Evolutionary conservation across 2,113 vertebrate genomes (phyloP), one percentile per base, ranked within the genome.

Genomic region (Gymnobelideus leadbeateri): DNA sequence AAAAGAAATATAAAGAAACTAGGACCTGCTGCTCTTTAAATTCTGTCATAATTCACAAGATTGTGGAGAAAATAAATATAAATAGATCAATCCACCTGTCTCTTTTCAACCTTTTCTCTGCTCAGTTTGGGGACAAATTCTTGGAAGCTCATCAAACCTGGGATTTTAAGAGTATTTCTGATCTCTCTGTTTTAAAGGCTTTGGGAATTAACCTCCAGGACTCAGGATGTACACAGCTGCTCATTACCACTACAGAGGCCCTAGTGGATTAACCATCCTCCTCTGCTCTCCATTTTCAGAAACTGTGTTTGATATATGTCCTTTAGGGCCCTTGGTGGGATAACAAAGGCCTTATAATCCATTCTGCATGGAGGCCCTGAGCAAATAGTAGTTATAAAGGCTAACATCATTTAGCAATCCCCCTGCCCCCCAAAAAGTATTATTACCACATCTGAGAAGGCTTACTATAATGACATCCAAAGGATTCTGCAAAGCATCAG

Each of bases 71-170:
- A 0, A 43, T n/a, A 50, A 51, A 92, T 6, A 25, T 1, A 1
- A 47, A 8, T 25, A 11, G 47, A 25, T 5, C 89, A 0, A 0
- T 0, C 0, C 0, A 0, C 37, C 37, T 23, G 25, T 25, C 46
- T 84, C 61, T 77, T 89, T 93, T 3, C 91, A 89, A 3, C 25
- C 31, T 89, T 25, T 0, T 12, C 49, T 14, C 50, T 43, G 0
- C 51, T 31, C 0, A 31, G 0, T 10, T 12, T 0, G 0, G 0
- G 51, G 51, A 25, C 14, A 53, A 10, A 3, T 0, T 0, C 51
- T 57, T 0, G 0, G 28, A 3, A 94, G 89, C 26, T 3, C 26
- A 4, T 51, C 94, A 95, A 95, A 94, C 61, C n/a, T 2, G 68
- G 0, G 4, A 21, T 91, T 90, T 92, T 68, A 11, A 0, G 25